Percentiles rank a stretch among this genome's conserved stretches.
Conservation (phyloP, 2,113 vertebrate species). For the Addax nasomaculatus region DNA sequence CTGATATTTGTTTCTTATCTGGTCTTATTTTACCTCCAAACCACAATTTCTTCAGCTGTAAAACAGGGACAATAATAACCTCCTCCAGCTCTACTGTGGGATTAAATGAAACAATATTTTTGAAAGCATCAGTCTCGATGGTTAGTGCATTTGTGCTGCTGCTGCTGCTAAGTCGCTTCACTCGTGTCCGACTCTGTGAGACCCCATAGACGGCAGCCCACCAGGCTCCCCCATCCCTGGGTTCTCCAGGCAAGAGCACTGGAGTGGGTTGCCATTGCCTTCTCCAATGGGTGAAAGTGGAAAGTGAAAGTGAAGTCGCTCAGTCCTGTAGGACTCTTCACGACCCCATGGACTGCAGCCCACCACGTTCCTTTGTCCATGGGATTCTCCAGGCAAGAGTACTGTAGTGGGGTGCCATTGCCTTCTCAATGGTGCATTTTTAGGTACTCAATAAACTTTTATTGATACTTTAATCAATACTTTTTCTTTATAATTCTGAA, state of each 20-base stretch:
- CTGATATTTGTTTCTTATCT: background rate
- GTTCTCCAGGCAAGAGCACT: no score
- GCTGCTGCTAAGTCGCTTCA: no score
- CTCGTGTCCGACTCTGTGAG: rapidly evolving
- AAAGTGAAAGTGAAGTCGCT: no score
- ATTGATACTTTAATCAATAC: background rate
- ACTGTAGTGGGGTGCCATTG: no score
- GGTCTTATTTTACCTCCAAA: background rate
- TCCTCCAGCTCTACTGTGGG: background rate
- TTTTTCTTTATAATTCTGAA: background rate
- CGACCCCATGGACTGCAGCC: no score
- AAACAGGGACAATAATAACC: background rate
- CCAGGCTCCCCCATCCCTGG: no score
- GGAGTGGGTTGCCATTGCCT: no score
- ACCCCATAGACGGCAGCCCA: no score
- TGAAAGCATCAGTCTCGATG: background rate
- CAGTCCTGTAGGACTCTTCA: rapidly evolving
- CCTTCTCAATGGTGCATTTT: background rate
- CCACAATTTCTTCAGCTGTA: background rate
- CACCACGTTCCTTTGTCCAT: no score
- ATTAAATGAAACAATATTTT: background rate
- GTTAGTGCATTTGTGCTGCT: background rate
- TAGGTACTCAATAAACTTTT: background rate
- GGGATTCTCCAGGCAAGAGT: no score
- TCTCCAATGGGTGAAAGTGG: no score